Base-by-base conservation (phyloP, 2,797 vertebrate species). In the Clarias fuscus region DNA sequence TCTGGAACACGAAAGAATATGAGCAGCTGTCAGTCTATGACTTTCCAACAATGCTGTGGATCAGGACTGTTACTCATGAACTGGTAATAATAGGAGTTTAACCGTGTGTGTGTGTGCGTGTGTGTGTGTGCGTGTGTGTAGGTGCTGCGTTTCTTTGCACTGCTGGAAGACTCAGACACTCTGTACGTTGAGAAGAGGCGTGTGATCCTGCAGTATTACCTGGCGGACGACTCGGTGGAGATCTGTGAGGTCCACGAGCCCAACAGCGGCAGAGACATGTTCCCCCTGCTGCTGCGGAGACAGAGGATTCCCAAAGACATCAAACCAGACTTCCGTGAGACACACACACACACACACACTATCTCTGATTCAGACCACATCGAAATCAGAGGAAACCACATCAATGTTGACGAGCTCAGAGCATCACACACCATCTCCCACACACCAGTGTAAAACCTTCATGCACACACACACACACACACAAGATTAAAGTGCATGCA, bases 71-170 rank as follows among this genome's bases (percentile, higher is more conserved):
- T 27, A 27, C 5, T 73, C 48, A 27, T 18, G 24, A 6, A 18
- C 15, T 53, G 15, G 43, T 18, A 1, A 17, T 53, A 27, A 17
- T 27, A 67, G 2, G 24, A 43, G 22, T n/a, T 73, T 73, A 20
- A 22, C 13, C 48, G 62, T 82, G 33, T 24, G 59, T 40, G 5
- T 37, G 58, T 76, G 58, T n/a, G n/a, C n/a, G n/a, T n/a, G n/a
- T n/a, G n/a, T 78, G 33, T 83, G 61, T 75, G 15, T 78, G 48
- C 71, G 15, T 68, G 33, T 83, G 79, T 84, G 43, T 58, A 99
- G 98, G 98, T 99, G 84, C 95, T 99, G 89, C 95, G 96, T 17
- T 99, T 98, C 93, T 98, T 94, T 0, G 96, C 96, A 0, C 89
- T 94, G 33, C 97, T 96, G 97, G 96, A 97, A 8, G 94, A 98